Conservation (phyloP, 2,797 vertebrate species). For the Galaxias olidus region DNA sequence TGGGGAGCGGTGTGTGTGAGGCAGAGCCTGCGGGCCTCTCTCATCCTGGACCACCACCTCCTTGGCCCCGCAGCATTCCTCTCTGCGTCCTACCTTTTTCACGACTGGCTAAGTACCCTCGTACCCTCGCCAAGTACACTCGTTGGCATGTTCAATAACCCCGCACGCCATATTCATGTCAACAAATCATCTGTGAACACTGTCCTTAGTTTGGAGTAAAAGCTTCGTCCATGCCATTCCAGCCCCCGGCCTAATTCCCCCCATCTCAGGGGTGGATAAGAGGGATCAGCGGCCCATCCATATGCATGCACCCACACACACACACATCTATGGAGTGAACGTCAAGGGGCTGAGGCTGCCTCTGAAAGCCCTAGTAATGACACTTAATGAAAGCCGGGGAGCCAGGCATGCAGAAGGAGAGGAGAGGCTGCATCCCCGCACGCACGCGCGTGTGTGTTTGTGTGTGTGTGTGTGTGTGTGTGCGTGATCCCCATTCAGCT, state of each 20-base stretch:
- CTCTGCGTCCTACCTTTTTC: too few relatives aligned
- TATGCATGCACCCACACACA: constrained; percentile 67
- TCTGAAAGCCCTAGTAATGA: constrained; percentile 75
- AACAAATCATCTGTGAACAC: constrained; percentile 56
- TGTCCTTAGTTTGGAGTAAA: constrained; percentile 56
- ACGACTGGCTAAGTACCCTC: too few relatives aligned
- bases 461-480: not conserved
- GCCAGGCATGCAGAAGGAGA: constrained; percentile 52
- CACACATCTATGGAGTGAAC: constrained; percentile 62
- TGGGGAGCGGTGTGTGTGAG: constrained; percentile 40
- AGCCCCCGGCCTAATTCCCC: constrained; percentile 63
- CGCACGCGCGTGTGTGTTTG: constrained; percentile 22
- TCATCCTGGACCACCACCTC: too few relatives aligned
- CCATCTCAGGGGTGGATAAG: constrained; percentile 68
- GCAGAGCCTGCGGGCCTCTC: too few relatives aligned
- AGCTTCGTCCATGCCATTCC: constrained; percentile 62
- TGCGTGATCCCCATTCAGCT: not conserved
- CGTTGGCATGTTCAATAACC: constrained; percentile 48
- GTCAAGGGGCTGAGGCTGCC: constrained; percentile 58
- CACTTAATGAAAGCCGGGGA: constrained; percentile 75
- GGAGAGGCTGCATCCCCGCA: constrained; percentile 33
- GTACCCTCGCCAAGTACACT: too few relatives aligned
- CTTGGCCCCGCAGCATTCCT: too few relatives aligned
- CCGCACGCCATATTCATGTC: constrained; percentile 51
- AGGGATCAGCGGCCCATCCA: constrained; percentile 74